Base-by-base conservation (phyloP, 2,797 vertebrate species). In the Sebastes cheni region DNA sequence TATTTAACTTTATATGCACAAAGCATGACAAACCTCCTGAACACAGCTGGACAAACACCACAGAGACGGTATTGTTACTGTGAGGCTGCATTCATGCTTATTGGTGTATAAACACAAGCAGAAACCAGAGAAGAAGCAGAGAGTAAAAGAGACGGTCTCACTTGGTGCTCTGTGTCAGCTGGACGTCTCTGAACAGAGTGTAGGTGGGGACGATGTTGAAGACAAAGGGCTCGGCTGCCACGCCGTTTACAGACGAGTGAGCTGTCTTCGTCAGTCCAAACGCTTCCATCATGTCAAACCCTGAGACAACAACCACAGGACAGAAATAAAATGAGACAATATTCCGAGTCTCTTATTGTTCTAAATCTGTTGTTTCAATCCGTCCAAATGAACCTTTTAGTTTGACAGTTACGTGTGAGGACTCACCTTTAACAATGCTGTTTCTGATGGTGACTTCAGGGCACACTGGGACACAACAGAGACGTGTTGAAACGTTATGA, bases 281-380 rank as follows among this genome's bases (percentile, higher is more conserved):
- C 0, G 94, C 96, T 22, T 95, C 96, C 98, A 99, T 99, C 96
- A 99, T 97, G 91, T 99, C 93, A 59, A 98, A 98, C 11, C 98
- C 98, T 99, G 90, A 32, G 20, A 46, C 23, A 55, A 61, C 58
- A 85, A 72, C 81, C 46, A 84, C 34, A 13, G 1, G 22, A 18
- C 32, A 55, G 14, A 13, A 3, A 68, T 2, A 34, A 8, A 22
- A 46, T 8, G 11, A 73, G 27, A n/a, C 8, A 10, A 30, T n/a
- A n/a, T n/a, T n/a, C n/a, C n/a, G n/a, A 13, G 18, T 10, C 46
- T 36, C 0, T 32, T n/a, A 4, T 22, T n/a, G 12, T 22, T 50
- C 22, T 1, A n/a, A 25, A 39, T 23, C 3, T 25, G 14, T 46
- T 8, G 9, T 25, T 50, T 69, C 3, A 8, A 6, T 27, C 7